Conservation (phyloP, 1,140 invertebrate genomes). For the Bombus ignitus region DNA sequence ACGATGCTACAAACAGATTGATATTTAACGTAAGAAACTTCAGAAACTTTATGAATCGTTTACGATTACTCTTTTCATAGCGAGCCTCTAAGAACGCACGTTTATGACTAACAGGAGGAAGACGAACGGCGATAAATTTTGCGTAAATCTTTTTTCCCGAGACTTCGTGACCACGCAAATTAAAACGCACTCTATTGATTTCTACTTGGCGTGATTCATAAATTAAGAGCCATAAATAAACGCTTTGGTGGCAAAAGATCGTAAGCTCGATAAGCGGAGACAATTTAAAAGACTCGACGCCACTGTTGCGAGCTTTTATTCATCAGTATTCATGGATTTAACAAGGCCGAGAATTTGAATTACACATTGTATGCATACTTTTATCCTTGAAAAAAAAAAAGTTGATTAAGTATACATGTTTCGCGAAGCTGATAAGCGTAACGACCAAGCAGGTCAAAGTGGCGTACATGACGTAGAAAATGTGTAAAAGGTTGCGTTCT, state of each 20-base stretch:
- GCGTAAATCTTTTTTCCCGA: not conserved
- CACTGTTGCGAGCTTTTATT: not conserved
- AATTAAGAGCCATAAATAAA: not conserved
- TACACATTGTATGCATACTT: not conserved
- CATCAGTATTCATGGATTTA: not conserved
- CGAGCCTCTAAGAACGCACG: not conserved
- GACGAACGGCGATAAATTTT: not conserved
- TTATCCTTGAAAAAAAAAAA: not conserved
- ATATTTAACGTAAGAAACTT: not conserved
- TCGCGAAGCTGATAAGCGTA: not conserved
- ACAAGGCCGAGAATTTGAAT: not conserved
- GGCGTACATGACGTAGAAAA: not conserved
- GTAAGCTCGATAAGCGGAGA: not conserved
- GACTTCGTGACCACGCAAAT: not conserved
- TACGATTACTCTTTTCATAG: not conserved
- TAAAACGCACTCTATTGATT: not conserved
- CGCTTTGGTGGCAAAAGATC: not conserved
- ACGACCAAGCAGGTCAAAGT: not conserved
- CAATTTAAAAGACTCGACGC: not conserved
- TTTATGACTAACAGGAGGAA: not conserved
- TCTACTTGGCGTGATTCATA: not conserved
- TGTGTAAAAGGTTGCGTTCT: not conserved
- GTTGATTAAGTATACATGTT: not conserved
- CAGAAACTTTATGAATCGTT: not conserved
- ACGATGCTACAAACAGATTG: not conserved